Conservation (phyloP, 2,888 invertebrate genomes). For the Unio delphinus region DNA sequence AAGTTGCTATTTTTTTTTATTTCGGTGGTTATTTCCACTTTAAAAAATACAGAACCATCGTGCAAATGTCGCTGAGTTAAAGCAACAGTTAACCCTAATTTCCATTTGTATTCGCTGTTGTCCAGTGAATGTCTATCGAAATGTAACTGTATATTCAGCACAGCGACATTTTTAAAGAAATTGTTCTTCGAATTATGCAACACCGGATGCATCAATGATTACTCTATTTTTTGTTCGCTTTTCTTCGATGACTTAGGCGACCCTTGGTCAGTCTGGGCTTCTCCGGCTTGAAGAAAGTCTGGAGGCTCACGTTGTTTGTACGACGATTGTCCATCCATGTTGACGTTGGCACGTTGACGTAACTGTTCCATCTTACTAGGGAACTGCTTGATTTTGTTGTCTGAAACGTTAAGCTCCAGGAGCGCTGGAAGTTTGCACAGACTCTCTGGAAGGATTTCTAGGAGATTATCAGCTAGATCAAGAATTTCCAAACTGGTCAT, state of each 20-base stretch:
- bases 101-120: no score
- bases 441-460: slow-evolving; percentile 72
- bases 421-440: slow-evolving; percentile 63
- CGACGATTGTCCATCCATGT: slow-evolving; percentile 51
- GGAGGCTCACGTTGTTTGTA: slow-evolving; percentile 63
- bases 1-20: no score
- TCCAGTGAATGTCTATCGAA: no score
- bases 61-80: no score
- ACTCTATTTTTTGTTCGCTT: neutral
- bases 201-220: no score
- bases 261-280: slow-evolving; percentile 40
- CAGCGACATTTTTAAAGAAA: no score
- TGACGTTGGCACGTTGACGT: slow-evolving; percentile 39
- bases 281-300: slow-evolving; percentile 49
- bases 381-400: slow-evolving; percentile 63
- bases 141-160: no score
- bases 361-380: slow-evolving; percentile 59
- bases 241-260: slow-evolving; percentile 1
- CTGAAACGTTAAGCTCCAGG: slow-evolving; percentile 58
- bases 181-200: no score
- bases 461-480: slow-evolving; percentile 87
- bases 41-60: no score
- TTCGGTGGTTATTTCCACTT: no score
- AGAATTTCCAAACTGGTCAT: slow-evolving; percentile 78
- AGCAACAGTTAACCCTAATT: no score